A percentile compares a stretch with the other conserved stretches of the same genome.
phyloP scores from a whole-genome alignment of 2,797 vertebrate species.

The Eutrigla gurnardus region DNA sequence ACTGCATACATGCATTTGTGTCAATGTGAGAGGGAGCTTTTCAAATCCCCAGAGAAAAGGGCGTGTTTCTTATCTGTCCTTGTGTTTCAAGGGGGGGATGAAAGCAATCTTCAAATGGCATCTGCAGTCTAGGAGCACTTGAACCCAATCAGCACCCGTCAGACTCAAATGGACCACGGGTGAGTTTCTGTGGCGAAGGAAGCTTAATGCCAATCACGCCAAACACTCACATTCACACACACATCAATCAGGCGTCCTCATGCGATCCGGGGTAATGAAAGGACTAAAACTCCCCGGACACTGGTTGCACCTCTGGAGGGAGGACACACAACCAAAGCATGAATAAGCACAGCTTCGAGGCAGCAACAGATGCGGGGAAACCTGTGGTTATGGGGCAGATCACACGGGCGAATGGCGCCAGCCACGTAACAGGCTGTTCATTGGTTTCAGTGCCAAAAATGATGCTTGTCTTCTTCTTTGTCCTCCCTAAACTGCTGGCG shows the following conservation, averaged over 20 bases:
- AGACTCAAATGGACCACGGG: conserved; percentile 75
- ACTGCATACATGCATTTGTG: conserved; percentile 31
- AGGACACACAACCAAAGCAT: conserved; percentile 20
- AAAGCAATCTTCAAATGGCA: conserved; percentile 79
- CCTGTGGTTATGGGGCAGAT: conserved; percentile 46
- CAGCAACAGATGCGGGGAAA: conserved; percentile 35
- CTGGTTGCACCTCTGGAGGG: conserved; percentile 33
- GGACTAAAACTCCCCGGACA: conserved; percentile 37
- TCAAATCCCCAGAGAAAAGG: conserved; percentile 51
- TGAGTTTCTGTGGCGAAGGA: conserved; percentile 55
- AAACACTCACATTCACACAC: conserved; percentile 55
- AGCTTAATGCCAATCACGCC: conserved; percentile 70
- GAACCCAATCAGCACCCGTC: conserved; percentile 79
- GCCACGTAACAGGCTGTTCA: conserved; percentile 34
- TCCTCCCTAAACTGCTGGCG: conserved; percentile 30
- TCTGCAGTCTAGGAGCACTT: conserved; percentile 73
- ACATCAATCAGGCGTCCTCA: conserved; percentile 56
- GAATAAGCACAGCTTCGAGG: conserved; percentile 26
- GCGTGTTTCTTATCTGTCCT: conserved; percentile 70
- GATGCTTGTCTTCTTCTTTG: conserved; percentile 34
- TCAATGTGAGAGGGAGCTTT: conserved; percentile 36
- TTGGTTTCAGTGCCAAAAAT: conserved; percentile 63
- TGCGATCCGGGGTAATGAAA: conserved; percentile 40
- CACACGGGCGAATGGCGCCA: conserved; percentile 38
- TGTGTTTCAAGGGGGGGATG: conserved; percentile 71